A percentile compares a stretch with the other conserved stretches of the same genome.
Conservation (phyloP, 30 jellyfish, hydroid and myxozoan species). For the Hydractinia symbiolongicarpus region DNA sequence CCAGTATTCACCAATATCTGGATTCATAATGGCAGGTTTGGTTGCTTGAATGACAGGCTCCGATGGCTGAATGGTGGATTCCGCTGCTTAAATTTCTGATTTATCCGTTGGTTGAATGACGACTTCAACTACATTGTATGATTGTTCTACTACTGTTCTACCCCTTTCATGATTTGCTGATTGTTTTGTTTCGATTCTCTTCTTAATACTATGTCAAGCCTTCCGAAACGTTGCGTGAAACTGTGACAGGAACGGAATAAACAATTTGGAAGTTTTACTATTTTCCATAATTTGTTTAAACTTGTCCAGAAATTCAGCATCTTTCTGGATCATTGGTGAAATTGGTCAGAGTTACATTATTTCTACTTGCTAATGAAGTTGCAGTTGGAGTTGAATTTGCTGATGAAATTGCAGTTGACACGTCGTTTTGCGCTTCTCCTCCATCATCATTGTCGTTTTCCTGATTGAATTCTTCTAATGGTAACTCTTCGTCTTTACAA, state of each 20-base stretch:
- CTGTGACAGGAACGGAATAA: not conserved
- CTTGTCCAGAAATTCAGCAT: slow-evolving; percentile 23
- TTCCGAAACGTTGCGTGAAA: too few relatives aligned
- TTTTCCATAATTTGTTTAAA: not conserved
- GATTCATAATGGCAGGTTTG: not conserved
- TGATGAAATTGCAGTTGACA: not conserved
- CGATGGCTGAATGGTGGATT: not conserved
- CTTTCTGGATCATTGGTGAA: slow-evolving; percentile 22
- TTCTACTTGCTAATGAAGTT: not conserved
- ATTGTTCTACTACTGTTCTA: not conserved
- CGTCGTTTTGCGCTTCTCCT: slow-evolving; percentile 9
- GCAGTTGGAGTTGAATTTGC: not conserved
- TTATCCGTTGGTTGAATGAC: not conserved
- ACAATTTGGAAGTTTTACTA: not conserved
- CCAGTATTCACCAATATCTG: slow-evolving; percentile 7
- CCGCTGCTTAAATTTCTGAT: not conserved
- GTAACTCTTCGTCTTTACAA: not conserved
- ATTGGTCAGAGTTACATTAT: not conserved
- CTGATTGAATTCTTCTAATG: not conserved
- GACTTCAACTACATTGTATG: not conserved
- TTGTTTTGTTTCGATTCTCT: not conserved
- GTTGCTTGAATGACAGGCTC: not conserved
- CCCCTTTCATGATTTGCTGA: not conserved
- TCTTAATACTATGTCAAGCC: not conserved
- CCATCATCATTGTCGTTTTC: not conserved